phyloP scores from a whole-genome alignment of 2,888 invertebrate species.

The Melanophora roralis region DNA sequence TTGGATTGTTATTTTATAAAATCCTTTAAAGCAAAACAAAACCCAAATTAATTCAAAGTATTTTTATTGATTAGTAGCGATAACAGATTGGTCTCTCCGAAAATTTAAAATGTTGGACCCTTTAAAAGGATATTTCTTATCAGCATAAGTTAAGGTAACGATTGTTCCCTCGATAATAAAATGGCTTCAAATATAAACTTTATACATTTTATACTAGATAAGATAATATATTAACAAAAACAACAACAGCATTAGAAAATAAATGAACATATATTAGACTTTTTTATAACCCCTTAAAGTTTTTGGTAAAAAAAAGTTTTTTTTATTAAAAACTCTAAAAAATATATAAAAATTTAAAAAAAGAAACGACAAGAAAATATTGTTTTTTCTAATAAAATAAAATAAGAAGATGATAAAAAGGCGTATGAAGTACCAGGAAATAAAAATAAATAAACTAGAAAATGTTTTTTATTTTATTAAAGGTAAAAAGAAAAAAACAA shows the following conservation, averaged over 20 bases:
- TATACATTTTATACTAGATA: constrained; percentile 47
- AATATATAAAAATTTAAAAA: constrained; percentile 50
- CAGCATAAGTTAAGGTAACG: neutral
- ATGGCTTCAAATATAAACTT: constrained; percentile 31
- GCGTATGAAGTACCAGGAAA: neutral
- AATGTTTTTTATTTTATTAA: constrained; percentile 37
- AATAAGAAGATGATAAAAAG: constrained; percentile 3
- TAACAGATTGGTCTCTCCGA: too few species aligned
- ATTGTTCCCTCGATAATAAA: constrained; percentile 16
- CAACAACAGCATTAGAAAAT: neutral
- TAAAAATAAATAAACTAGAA: constrained; percentile 28
- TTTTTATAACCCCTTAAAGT: constrained; percentile 49
- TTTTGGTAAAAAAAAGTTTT: constrained; percentile 25
- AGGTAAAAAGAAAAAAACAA: constrained; percentile 34
- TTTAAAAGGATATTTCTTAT: too few species aligned
- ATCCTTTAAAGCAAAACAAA: too few species aligned
- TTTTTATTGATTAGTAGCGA: too few species aligned
- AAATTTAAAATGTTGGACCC: too few species aligned
- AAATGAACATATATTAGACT: too few species aligned
- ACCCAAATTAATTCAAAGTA: too few species aligned
- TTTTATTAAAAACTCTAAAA: constrained; percentile 51
- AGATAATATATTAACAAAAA: constrained; percentile 37
- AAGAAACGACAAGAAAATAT: constrained; percentile 28
- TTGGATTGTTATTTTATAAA: too few species aligned
- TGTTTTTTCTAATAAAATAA: constrained; percentile 24